A percentile compares a stretch with the other conserved stretches of the same genome.
phyloP scores from a whole-genome alignment of 1,140 invertebrate genomes.

The Acromyrmex charruanus region DNA sequence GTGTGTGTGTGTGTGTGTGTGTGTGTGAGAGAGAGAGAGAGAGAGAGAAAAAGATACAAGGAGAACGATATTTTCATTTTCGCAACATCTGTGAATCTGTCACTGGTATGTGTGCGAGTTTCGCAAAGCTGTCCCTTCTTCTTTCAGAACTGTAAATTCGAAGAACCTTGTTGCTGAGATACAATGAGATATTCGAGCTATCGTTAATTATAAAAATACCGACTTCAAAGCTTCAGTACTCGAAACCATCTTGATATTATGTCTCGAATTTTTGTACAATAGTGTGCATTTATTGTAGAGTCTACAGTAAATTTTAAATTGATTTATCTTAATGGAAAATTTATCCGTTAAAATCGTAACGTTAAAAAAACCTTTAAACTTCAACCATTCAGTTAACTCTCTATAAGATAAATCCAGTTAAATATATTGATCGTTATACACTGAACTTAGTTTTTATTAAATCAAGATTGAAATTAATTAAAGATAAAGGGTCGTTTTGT shows the following conservation, averaged over 20 bases:
- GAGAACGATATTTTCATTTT: slow-evolving; percentile 77
- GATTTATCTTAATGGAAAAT: background rate
- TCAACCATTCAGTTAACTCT: background rate
- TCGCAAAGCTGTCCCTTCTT: slow-evolving; percentile 8
- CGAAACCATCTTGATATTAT: background rate
- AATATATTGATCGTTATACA: slow-evolving; percentile 6
- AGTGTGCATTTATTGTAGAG: background rate
- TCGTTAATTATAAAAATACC: slow-evolving; percentile 50
- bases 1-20: background rate
- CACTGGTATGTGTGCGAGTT: background rate
- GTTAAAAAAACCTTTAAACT: background rate
- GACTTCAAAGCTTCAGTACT: background rate
- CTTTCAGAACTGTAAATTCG: slow-evolving; percentile 15
- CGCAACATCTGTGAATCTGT: slow-evolving; percentile 67
- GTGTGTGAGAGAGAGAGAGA: slow-evolving; percentile 1
- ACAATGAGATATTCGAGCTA: slow-evolving; percentile 37
- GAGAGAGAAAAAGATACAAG: slow-evolving; percentile 7
- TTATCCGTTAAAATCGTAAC: background rate
- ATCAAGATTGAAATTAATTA: background rate
- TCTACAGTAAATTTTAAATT: background rate
- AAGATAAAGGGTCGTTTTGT: too few species aligned
- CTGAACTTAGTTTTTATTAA: background rate
- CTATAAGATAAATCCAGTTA: background rate
- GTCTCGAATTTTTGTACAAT: background rate
- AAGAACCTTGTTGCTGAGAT: background rate